These are phyloP conservation scores for Scomber colias DNA, from an alignment of 2,113 vertebrate species.

Conservation along the genomic window DNA sequence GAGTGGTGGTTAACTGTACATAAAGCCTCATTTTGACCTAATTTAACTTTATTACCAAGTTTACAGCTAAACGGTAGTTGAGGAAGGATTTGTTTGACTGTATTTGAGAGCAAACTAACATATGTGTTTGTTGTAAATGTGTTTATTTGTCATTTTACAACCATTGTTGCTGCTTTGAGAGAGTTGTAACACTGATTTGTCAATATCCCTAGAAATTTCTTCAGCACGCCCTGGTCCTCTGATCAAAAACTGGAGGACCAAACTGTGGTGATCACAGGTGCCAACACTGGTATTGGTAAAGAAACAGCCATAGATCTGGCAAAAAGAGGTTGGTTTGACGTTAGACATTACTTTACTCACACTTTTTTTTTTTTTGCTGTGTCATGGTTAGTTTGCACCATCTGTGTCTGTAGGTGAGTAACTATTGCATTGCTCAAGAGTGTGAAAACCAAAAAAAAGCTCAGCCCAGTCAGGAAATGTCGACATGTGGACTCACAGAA, in stretches of 20 bases:
- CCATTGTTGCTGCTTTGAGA: neutral
- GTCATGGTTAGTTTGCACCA: neutral
- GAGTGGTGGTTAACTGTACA: fast-evolving
- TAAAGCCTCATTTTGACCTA: neutral
- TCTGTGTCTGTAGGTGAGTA: neutral
- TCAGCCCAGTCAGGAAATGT: neutral
- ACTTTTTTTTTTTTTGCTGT: neutral
- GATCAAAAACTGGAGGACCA: constrained; percentile 64
- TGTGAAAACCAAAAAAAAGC: neutral
- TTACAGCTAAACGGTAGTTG: fast-evolving
- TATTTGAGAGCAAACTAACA: neutral
- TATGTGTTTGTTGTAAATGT: neutral
- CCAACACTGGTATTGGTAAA: constrained; percentile 85
- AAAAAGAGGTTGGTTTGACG: constrained; percentile 75
- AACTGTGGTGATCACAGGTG: constrained; percentile 83
- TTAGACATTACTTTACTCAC: too few species aligned
- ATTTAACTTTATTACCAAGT: too few species aligned
- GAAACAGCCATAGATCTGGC: constrained; percentile 83
- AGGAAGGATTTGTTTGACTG: neutral
- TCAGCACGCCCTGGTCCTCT: constrained; percentile 77
- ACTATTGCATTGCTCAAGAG: neutral
- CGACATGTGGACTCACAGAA: neutral
- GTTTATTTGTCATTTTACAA: neutral
- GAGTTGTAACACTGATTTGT: constrained; percentile 33
- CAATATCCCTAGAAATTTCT: constrained; percentile 65